Evolutionary conservation across 2,113 vertebrate species (phyloP), one percentile per base, ranked within the genome.

Genomic region (Desmodus rotundus): DNA sequence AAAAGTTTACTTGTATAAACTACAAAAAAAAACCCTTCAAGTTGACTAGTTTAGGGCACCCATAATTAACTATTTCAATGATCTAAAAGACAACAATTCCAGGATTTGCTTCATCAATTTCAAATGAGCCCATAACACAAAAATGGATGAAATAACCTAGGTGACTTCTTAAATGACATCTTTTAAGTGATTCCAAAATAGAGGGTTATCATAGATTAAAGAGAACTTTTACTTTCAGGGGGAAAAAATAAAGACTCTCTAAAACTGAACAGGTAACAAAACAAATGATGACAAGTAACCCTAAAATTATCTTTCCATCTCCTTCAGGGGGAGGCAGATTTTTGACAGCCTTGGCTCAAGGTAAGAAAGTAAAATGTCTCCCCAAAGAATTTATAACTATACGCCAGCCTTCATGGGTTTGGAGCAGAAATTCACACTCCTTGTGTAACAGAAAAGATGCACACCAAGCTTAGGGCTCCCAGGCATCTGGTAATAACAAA

Each of bases 1-100:
- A 50, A 78, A 56, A 45, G 58, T 86, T 81, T 61, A 61, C 15
- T 65, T 81, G 28, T n/a, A 6, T 28, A 24, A 52, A 70, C 24
- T 33, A 33, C 81, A 28, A 74, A 50, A 33, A 86, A 22, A 74
- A 50, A 45, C 58, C 15, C 70, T 92, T 85, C 15, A 87, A 72
- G 9, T 52, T 67, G 17, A 93, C 78, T 13, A 63, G 19, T 68
- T 67, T 88, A 89, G n/a, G 81, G 36, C 41, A 89, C 4, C 41
- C 36, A 85, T 80, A 96, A 54, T 70, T 87, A 88, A 85, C 19
- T 74, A 81, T 36, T 74, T 95, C 43, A 76, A 41, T 80, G 50
- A 85, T 22, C n/a, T 78, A 68, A 81, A 5, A 54, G 7, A 68
- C 1, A 87, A 52, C 12, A 86, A 90, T 81, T 65, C 16, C 43